Evolutionary conservation across 2,113 vertebrate genomes (phyloP).

Genomic region (Lucifuga dentata): DNA sequence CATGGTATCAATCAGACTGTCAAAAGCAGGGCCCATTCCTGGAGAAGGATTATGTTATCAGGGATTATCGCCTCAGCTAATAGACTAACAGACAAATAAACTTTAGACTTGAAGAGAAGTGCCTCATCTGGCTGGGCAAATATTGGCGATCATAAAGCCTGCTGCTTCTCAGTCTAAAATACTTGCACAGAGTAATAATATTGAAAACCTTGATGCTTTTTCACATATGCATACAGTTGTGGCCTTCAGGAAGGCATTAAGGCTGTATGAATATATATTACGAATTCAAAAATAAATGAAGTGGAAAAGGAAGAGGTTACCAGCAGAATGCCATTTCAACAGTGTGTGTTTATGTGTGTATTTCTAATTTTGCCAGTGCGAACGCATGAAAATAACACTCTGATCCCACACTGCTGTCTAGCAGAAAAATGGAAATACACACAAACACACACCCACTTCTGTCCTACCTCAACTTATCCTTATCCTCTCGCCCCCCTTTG

Average conservation of each 20-base stretch:
- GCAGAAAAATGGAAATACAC: slow-evolving; percentile 5
- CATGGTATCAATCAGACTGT: slow-evolving; percentile 67
- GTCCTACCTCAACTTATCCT: neutral
- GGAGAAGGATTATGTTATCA: slow-evolving; percentile 60
- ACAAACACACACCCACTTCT: neutral
- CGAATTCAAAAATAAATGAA: slow-evolving; percentile 34
- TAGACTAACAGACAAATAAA: slow-evolving; percentile 52
- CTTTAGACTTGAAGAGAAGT: slow-evolving; percentile 47
- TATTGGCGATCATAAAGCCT: slow-evolving; percentile 55
- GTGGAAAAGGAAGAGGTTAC: slow-evolving; percentile 24
- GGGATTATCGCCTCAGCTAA: slow-evolving; percentile 35
- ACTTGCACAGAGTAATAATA: slow-evolving; percentile 17
- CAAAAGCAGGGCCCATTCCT: slow-evolving; percentile 45
- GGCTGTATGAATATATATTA: slow-evolving; percentile 9
- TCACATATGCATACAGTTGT: slow-evolving; percentile 1
- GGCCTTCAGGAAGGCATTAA: slow-evolving; percentile 29
- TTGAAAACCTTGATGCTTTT: slow-evolving; percentile 34
- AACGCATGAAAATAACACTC: neutral
- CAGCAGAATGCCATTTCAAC: slow-evolving; percentile 24
- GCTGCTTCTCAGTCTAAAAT: slow-evolving; percentile 43
- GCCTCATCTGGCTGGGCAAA: slow-evolving; percentile 63
- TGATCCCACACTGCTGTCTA: slow-evolving; percentile 12
- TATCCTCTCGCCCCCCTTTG: neutral
- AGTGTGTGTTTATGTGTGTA: slow-evolving; percentile 8
- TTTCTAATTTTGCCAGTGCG: slow-evolving; percentile 40